Percentiles rank a stretch among this genome's conserved stretches.
Conservation (phyloP, 2,888 invertebrate genomes). For the Tanypteryx hageni region DNA sequence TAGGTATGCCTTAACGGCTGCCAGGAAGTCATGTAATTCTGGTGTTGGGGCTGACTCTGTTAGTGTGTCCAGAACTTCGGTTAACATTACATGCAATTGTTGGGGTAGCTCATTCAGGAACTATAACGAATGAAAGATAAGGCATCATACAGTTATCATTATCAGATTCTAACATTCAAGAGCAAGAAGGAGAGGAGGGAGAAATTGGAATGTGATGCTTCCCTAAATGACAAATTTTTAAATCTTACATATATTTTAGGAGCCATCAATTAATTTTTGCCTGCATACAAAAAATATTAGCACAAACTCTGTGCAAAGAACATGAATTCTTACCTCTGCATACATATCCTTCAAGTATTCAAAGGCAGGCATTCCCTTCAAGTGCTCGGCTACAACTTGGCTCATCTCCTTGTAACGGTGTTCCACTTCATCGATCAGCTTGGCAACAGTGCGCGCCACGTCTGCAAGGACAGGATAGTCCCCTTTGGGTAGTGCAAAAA, state of each 20-base stretch:
- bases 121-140: conserved; percentile 48
- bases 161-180: conserved; percentile 65
- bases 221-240: background rate
- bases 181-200: background rate
- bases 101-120: conserved; percentile 74
- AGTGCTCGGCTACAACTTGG: conserved; percentile 75
- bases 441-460: conserved; percentile 57
- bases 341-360: conserved; percentile 76
- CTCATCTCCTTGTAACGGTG: conserved; percentile 74
- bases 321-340: conserved; percentile 72
- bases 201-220: background rate
- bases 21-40: conserved; percentile 81
- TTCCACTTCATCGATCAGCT: conserved; percentile 9
- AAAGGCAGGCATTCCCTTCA: conserved; percentile 78
- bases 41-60: conserved; percentile 80
- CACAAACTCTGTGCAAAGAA: background rate
- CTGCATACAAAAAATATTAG: background rate
- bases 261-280: background rate
- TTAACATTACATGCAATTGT: conserved; percentile 74
- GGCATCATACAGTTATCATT: conserved; percentile 20
- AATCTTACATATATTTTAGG: background rate
- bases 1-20: conserved; percentile 80
- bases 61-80: conserved; percentile 78
- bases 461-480: conserved; percentile 64
- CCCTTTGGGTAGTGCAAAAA: conserved; percentile 53